Base-by-base conservation (phyloP, 2,113 vertebrate genomes). In the Myrmophylax atrothorax region DNA sequence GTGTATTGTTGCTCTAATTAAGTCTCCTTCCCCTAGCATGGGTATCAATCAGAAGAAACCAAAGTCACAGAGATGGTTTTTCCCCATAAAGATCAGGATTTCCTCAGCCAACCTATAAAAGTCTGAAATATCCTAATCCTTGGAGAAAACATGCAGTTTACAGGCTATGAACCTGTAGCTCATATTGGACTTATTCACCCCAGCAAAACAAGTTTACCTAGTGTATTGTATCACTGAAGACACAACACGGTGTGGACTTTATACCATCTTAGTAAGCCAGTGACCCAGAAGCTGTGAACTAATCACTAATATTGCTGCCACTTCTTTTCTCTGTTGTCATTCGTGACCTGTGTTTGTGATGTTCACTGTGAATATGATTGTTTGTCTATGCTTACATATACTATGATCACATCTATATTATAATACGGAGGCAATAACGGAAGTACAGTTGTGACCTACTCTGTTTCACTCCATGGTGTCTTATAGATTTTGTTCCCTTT, bases 181-280 rank as follows among this genome's bases (percentile, higher is more conserved):
- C 37, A 12, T 69, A 38, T 17, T 29, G 14, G 40, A 79, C 9
- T 40, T 44, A 63, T 7, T 79, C 58, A 49, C 2, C 3, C 8
- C 44, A 28, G 22, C 19, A 72, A 81, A 93, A 86, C 5, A 72
- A 82, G 25, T 89, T 74, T 77, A n/a, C 62, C 50, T 46, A 22
- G 13, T 20, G 2, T 59, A 33, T 59, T 90, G 2, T 26, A 33
- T 28, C 56, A 25, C 44, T n/a, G 60, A 84, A 82, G 17, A 66
- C 53, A 64, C 0, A 1, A 35, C 78, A 52, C 0, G 0, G 1
- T 64, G 14, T 46, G n/a, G 55, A 69, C 18, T 44, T 93, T 8
- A 50, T 14, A 67, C 52, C 20, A 55, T 4, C 40, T 13, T 38
- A 47, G 35, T 22, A 75, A 50, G 19, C 8, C 52, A 81, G 35